phyloP scores from a whole-genome alignment of 1,140 invertebrate species.

The Ctenoplectra terminalis region DNA sequence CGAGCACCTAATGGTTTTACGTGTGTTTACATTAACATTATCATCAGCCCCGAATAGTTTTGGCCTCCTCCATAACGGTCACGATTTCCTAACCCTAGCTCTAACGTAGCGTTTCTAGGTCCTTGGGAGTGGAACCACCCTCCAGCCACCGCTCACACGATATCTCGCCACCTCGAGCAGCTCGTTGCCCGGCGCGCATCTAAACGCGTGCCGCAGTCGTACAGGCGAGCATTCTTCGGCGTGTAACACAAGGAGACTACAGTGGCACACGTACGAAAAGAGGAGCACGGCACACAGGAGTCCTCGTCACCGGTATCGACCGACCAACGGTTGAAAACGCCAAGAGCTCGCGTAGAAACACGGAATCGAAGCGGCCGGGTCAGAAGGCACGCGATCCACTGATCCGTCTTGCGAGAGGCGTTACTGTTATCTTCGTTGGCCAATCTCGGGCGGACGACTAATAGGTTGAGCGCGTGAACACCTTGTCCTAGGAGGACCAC shows the following conservation, averaged over 20 bases:
- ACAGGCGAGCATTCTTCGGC: background rate
- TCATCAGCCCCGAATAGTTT: conserved; percentile 61
- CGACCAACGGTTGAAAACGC: conserved; percentile 41
- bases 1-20: conserved; percentile 66
- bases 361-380: conserved; percentile 54
- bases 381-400: conserved; percentile 75
- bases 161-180: conserved; percentile 19
- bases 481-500: conserved; percentile 64
- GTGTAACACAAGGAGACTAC: background rate
- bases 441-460: conserved; percentile 70
- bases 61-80: conserved; percentile 2
- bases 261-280: background rate
- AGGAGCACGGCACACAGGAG: background rate
- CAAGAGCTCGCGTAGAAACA: conserved; percentile 47
- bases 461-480: conserved; percentile 75
- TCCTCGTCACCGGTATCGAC: conserved; percentile 56
- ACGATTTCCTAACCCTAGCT: background rate
- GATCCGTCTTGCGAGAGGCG: conserved; percentile 80
- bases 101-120: conserved; percentile 17
- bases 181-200: conserved; percentile 19
- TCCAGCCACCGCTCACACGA: conserved; percentile 27
- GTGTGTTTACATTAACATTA: conserved; percentile 72
- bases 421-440: conserved; percentile 73
- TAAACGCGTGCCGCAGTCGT: background rate
- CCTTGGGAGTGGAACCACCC: conserved; percentile 37